Evolutionary conservation across 2,888 invertebrate species (phyloP).

Genomic region (Steinernema hermaphroditum): DNA sequence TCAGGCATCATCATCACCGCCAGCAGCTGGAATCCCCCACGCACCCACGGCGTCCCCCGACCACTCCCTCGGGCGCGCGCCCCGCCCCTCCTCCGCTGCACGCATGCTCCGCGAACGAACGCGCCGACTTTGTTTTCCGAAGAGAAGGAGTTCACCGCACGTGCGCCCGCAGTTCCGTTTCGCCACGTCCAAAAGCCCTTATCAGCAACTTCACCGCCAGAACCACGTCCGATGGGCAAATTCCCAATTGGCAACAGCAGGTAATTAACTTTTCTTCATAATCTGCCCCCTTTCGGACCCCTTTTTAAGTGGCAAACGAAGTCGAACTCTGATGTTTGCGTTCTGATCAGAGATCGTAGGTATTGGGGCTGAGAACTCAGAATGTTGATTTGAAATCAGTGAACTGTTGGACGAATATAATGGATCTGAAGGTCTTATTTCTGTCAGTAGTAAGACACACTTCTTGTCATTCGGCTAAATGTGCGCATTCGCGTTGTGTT

Average conservation of each 20-base stretch:
- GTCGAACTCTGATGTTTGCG: no score
- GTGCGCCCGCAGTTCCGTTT: background rate
- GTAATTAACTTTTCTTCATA: background rate
- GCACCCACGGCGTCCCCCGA: background rate
- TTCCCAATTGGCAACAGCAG: background rate
- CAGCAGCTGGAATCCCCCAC: slow-evolving; percentile 1
- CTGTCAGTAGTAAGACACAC: no score
- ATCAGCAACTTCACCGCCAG: background rate
- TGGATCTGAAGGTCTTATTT: no score
- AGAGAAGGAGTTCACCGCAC: background rate
- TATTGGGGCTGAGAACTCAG: no score
- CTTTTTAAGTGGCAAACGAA: no score
- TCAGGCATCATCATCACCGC: no score
- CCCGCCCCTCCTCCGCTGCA: background rate
- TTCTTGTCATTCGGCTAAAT: no score
- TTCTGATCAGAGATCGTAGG: no score
- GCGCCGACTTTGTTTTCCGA: background rate
- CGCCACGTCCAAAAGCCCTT: background rate
- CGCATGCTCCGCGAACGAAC: background rate
- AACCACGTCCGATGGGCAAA: background rate
- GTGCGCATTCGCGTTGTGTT: no score
- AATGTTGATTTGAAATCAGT: no score
- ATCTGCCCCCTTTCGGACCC: no score
- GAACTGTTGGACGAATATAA: no score
- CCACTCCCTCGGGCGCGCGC: background rate